These are phyloP conservation scores for Gambelia wislizenii DNA, from an alignment of 2,797 vertebrate species.

Conservation along the genomic window DNA sequence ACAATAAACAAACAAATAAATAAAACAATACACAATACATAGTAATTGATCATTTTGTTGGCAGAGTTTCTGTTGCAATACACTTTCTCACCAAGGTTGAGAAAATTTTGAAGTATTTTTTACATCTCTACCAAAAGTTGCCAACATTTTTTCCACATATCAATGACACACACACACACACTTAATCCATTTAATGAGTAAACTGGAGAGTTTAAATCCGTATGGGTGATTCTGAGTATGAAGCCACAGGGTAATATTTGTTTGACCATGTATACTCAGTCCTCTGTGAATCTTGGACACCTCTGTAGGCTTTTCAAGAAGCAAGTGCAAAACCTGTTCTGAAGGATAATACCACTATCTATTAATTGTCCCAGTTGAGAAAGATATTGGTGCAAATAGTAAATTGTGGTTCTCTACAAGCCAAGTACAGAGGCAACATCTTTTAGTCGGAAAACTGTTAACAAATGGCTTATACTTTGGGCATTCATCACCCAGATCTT, in stretches of 20 bases:
- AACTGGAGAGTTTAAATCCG: neutral
- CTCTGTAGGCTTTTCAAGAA: neutral
- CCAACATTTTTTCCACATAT: no score
- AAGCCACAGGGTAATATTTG: no score
- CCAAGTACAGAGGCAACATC: constrained; percentile 39
- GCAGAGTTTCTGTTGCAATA: no score
- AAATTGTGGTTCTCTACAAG: constrained; percentile 63
- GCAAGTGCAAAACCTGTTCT: constrained; percentile 3
- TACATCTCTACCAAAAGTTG: no score
- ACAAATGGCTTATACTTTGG: constrained; percentile 62
- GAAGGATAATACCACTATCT: constrained; percentile 61
- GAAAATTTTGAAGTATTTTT: no score
- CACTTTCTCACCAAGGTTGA: no score
- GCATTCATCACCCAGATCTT: constrained; percentile 40
- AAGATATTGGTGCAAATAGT: constrained; percentile 66
- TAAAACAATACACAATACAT: no score
- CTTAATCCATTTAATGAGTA: neutral
- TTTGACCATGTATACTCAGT: no score
- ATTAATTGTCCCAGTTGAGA: constrained; percentile 67
- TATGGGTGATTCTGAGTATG: neutral
- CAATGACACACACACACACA: neutral
- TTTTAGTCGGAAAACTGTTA: constrained; percentile 56
- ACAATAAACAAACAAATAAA: no score
- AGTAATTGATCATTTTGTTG: no score
- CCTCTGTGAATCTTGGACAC: neutral